Base-by-base conservation (phyloP, 2,797 vertebrate genomes). In the Gambelia wislizenii region DNA sequence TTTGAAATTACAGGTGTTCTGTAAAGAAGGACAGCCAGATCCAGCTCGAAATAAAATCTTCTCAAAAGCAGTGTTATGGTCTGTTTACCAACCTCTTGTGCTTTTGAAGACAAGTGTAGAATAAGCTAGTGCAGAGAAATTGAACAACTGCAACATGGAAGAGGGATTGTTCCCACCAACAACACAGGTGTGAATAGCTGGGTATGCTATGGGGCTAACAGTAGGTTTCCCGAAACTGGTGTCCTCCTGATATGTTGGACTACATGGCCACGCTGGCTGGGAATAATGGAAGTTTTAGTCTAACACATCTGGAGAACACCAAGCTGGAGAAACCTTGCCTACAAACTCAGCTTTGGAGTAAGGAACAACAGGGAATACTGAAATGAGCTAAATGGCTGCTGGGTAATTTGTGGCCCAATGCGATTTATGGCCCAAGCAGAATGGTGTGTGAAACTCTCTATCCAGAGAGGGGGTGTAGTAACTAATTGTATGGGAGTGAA, bases 41-140 rank as follows among this genome's bases (percentile, higher is more conserved):
- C 67, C n/a, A 47, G 6, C 4, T 33, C 36, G 42, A 49, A 70
- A 72, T 10, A n/a, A 67, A 49, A 69, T 47, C 64, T 44, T 69
- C 42, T 86, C 67, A 39, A 87, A 79, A 79, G 61, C 67, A 87
- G 72, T 16, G 64, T 56, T 72, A 33, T 59, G 49, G 77, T 67
- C 85, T 79, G 61, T 59, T 81, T 72, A 81, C 42, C n/a, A 59
- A 81, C 67, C 42, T 69, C 30, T 44, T 87, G 67, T 81, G 27
- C 54, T 74, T 42, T 30, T 82, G 12, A 59, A 82, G 67, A 39
- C 36, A 44, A 47, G 44, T 61, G 18, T 7, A 36, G 85, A 33
- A 70, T 80, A 69, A 64, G n/a, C 49, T 81, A 33, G 59, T 87
- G 39, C 30, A 33, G 14, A 74, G 30, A 82, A 81, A 72, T n/a